These are phyloP conservation scores for Chanos chanos DNA, from an alignment of 2,797 vertebrate genomes.

Conservation along the genomic window DNA sequence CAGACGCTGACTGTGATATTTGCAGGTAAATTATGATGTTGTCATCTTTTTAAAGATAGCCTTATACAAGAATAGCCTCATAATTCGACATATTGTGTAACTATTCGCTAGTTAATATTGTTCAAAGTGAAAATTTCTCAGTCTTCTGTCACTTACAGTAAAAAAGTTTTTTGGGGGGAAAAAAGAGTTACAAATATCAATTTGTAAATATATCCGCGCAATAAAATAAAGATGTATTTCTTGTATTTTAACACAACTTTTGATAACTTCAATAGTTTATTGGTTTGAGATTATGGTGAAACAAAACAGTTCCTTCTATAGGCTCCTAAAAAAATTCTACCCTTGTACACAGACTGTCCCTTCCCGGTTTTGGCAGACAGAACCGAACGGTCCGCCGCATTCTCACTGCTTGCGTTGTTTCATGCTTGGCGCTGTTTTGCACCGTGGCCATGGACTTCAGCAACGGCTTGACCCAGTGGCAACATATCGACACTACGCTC, in stretches of 20 bases:
- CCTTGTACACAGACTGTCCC: constrained; percentile 32
- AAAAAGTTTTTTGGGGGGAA: too few species aligned
- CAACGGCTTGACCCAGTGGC: constrained; percentile 64
- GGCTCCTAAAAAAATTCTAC: constrained; percentile 37
- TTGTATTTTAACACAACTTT: too few species aligned
- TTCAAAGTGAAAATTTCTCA: too few species aligned
- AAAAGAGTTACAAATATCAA: too few species aligned
- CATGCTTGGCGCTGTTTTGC: constrained; percentile 75
- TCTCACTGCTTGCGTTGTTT: constrained; percentile 71
- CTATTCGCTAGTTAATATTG: neutral
- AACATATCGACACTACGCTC: constrained; percentile 62
- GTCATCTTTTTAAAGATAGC: neutral
- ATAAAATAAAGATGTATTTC: too few species aligned
- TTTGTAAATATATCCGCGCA: too few species aligned
- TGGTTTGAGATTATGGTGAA: neutral
- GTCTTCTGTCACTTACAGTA: too few species aligned
- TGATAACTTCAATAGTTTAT: neutral
- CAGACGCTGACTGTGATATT: constrained; percentile 52
- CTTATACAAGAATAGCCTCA: too few species aligned
- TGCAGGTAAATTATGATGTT: constrained; percentile 57
- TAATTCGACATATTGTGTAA: neutral
- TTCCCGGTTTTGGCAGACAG: constrained; percentile 48
- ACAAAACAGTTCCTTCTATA: neutral
- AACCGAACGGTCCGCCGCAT: constrained; percentile 71
- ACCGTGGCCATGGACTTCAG: constrained; percentile 74